phyloP scores from a whole-genome alignment of 2,888 invertebrate species.

The Tanypteryx hageni region DNA sequence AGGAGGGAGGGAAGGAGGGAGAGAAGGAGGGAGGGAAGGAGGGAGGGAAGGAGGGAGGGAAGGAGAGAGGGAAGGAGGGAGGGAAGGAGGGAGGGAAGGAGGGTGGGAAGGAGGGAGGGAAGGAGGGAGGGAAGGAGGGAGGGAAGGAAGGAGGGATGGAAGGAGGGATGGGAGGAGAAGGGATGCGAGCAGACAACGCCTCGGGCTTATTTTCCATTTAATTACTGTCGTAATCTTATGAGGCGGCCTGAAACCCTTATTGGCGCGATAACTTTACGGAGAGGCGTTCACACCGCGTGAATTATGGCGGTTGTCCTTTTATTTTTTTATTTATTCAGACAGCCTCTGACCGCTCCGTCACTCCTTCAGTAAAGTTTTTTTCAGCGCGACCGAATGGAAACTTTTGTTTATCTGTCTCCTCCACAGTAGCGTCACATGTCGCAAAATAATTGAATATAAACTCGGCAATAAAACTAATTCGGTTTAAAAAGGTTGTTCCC shows the following conservation, averaged over 20 bases:
- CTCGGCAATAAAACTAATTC: not conserved
- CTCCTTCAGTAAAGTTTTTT: not conserved
- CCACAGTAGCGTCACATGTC: not conserved
- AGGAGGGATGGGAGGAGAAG: too few relatives aligned
- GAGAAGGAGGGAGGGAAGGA: too few relatives aligned
- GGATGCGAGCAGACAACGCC: slow-evolving; percentile 42
- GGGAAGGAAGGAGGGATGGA: too few relatives aligned
- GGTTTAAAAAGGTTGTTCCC: not conserved
- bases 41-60: not conserved
- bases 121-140: not conserved
- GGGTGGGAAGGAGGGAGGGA: not conserved
- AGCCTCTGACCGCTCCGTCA: not conserved
- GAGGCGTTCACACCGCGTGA: slow-evolving; percentile 43
- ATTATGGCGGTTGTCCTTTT: slow-evolving; percentile 22
- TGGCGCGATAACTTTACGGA: slow-evolving; percentile 52
- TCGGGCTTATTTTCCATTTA: slow-evolving; percentile 58
- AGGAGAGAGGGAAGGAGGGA: too few relatives aligned
- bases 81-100: not conserved
- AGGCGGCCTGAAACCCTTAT: slow-evolving; percentile 46
- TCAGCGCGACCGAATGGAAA: not conserved
- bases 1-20: not conserved
- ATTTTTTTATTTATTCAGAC: not conserved
- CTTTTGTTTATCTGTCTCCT: not conserved
- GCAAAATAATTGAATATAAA: not conserved
- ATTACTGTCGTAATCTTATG: slow-evolving; percentile 55